Base-by-base conservation (phyloP, 23 tunicate species). In the Diplosoma virens region DNA sequence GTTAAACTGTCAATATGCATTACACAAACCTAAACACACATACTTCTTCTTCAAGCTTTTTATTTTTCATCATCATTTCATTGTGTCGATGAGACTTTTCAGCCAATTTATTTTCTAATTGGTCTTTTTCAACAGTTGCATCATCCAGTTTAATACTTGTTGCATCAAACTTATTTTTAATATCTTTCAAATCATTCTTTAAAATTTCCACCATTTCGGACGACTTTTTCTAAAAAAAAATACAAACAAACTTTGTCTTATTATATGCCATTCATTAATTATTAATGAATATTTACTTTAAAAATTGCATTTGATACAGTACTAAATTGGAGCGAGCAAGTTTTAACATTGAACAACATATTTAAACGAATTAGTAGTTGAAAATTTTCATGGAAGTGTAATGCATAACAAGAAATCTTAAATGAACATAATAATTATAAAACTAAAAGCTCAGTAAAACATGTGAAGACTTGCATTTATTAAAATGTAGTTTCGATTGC, bases 11-110 rank as follows among this genome's bases (percentile, higher is more conserved):
- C n/a, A n/a, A n/a, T n/a, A n/a, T n/a, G n/a, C n/a, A n/a, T n/a
- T n/a, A n/a, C n/a, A n/a, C n/a, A n/a, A n/a, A n/a, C n/a, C n/a
- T n/a, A 46, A 46, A 46, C 24, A 37, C 3, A 21, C 25, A 5
- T 35, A 79, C 83, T 74, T 79, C 83, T 35, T 45, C 30, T 64
- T 79, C 75, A 5, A 79, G 37, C 18, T 27, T 45, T 32, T 65
- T 23, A 30, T 79, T 79, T 20, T 26, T 14, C n/a, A 3, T 17
- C 32, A 25, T 22, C 21, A 27, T 3, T 16, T 29, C 20, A 30
- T 79, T 63, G 28, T n/a, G 18, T 25, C 66, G 26, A 41, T 46
- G 71, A 5, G 24, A 21, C 0, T 22, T 6, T 21, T 80, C 75
- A 26, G 9, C 34, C 21, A n/a, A 20, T n/a, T 80, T 25, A 26